Conservation (phyloP, 2,113 vertebrate genomes). For the Macaca mulatta region DNA sequence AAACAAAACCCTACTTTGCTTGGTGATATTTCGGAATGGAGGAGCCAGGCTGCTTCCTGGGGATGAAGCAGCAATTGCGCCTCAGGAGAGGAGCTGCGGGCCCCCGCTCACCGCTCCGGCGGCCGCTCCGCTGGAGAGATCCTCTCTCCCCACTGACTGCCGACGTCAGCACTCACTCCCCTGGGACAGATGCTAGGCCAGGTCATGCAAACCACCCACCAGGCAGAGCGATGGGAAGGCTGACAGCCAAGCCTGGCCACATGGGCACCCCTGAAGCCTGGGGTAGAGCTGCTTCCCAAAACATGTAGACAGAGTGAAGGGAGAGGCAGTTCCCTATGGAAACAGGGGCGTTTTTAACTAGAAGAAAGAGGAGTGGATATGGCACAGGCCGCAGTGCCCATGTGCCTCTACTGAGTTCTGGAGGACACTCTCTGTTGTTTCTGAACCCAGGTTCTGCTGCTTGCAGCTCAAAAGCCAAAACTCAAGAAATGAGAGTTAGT, state of each 20-base stretch:
- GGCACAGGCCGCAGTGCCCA: neutral
- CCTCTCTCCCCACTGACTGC: neutral
- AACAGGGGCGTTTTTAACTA: neutral
- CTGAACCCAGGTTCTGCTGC: too few relatives aligned
- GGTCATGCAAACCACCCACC: neutral
- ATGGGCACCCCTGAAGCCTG: neutral
- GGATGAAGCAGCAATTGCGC: neutral
- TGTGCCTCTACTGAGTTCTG: neutral
- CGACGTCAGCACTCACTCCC: too few relatives aligned
- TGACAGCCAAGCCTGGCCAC: neutral
- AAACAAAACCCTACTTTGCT: neutral
- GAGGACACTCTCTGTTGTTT: neutral
- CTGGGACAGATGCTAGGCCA: neutral
- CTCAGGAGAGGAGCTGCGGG: neutral
- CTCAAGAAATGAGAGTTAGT: too few relatives aligned
- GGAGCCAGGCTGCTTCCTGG: neutral
- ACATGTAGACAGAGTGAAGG: neutral
- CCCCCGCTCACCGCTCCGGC: fast-evolving
- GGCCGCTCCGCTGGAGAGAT: fast-evolving
- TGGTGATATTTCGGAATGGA: neutral
- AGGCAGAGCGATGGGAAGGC: neutral
- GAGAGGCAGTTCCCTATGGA: neutral
- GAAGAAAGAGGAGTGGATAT: neutral
- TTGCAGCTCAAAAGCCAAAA: too few relatives aligned
- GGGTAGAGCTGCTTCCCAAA: neutral